Evolutionary conservation across 2,888 invertebrate genomes (phyloP).

Genomic region (Cryptus armator): DNA sequence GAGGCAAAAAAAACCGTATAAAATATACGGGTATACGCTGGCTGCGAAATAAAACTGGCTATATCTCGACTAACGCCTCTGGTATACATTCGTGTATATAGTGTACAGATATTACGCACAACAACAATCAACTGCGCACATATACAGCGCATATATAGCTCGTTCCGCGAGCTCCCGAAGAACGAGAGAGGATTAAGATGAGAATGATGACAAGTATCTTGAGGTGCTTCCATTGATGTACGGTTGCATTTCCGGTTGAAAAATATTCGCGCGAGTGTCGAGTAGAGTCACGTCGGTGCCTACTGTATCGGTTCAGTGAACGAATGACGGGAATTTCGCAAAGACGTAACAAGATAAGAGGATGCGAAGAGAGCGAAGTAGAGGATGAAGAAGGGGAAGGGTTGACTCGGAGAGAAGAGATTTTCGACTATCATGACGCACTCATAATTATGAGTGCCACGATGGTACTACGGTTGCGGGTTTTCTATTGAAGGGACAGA

Average conservation of each 20-base stretch:
- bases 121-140: not conserved
- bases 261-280: not conserved
- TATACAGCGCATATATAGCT: not conserved
- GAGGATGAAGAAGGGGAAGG: constrained; percentile 45
- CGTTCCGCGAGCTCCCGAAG: not conserved
- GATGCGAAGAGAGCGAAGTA: constrained; percentile 11
- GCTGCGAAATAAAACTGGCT: not conserved
- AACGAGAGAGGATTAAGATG: constrained; percentile 39
- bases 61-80: constrained; percentile 32
- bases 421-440: constrained; percentile 68
- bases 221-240: constrained; percentile 3
- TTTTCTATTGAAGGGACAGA: constrained; percentile 46
- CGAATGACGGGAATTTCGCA: not conserved
- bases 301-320: not conserved
- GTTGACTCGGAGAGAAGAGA: constrained; percentile 51
- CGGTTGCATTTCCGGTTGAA: constrained; percentile 1
- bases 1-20: not conserved
- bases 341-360: not conserved
- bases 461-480: constrained; percentile 52
- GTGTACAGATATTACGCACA: not conserved
- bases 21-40: not conserved
- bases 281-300: not conserved
- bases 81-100: not conserved
- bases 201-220: constrained; percentile 36
- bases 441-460: constrained; percentile 64